These are phyloP conservation scores for Acleris laterana DNA, from an alignment of 2,888 invertebrate species.

Conservation along the genomic window DNA sequence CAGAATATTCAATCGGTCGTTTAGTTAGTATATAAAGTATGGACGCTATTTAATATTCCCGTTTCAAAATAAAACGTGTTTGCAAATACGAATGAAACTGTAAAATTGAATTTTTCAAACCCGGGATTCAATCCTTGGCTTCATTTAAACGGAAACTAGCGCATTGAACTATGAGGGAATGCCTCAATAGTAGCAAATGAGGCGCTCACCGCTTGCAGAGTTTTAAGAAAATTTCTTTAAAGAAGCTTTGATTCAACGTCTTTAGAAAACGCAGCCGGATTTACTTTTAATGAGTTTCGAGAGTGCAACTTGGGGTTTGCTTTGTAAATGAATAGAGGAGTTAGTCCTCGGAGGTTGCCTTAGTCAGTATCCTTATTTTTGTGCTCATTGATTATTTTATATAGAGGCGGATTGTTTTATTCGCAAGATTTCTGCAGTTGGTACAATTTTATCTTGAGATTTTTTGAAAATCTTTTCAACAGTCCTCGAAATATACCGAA, in stretches of 20 bases:
- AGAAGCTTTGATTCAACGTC: constrained; percentile 78
- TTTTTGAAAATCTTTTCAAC: too few relatives aligned
- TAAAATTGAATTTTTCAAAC: constrained; percentile 51
- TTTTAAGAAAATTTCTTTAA: constrained; percentile 77
- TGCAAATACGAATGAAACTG: constrained; percentile 18
- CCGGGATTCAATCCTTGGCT: constrained; percentile 61
- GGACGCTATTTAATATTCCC: too few relatives aligned
- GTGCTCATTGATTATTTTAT: constrained; percentile 41
- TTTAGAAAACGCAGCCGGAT: constrained; percentile 80
- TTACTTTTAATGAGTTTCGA: constrained; percentile 83
- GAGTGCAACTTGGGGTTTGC: constrained; percentile 77
- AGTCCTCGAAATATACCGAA: too few relatives aligned
- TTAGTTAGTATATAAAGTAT: too few relatives aligned
- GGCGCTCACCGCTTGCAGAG: constrained; percentile 70
- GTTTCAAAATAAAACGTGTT: not conserved
- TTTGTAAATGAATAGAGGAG: constrained; percentile 73
- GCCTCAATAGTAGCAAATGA: constrained; percentile 81
- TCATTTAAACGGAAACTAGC: constrained; percentile 64
- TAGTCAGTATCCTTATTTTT: constrained; percentile 47
- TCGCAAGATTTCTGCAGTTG: constrained; percentile 1
- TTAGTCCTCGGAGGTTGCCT: constrained; percentile 51
- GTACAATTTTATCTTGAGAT: too few relatives aligned
- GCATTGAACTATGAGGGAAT: constrained; percentile 66
- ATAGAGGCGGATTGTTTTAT: constrained; percentile 19
- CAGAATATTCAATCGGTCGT: too few relatives aligned